phyloP scores from a whole-genome alignment of 2,797 vertebrate genomes.

The Amblyraja radiata region DNA sequence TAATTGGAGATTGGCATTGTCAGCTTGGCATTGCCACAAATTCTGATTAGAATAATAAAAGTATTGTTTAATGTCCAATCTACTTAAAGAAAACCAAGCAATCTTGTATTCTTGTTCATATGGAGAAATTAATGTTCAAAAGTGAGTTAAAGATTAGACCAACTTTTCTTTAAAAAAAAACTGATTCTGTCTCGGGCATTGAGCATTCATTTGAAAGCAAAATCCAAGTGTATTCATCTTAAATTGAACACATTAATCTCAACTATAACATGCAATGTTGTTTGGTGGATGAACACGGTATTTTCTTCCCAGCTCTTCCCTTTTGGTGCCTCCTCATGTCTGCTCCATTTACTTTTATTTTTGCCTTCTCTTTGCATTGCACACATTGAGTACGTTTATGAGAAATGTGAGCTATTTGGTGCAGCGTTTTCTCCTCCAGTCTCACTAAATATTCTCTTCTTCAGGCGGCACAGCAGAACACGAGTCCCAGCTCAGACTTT shows the following conservation, averaged over 20 bases:
- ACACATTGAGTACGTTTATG: not conserved
- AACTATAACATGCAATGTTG: not conserved
- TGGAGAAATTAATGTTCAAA: not conserved
- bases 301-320: not conserved
- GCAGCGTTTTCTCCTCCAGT: not conserved
- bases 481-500: conserved; percentile 64
- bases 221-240: not conserved
- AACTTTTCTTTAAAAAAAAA: too few species aligned
- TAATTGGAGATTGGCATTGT: too few species aligned
- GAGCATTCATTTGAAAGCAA: not conserved
- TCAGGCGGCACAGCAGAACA: conserved; percentile 84
- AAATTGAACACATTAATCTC: not conserved
- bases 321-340: not conserved
- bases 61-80: too few species aligned
- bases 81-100: not conserved
- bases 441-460: conserved; percentile 50
- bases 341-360: not conserved
- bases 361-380: not conserved
- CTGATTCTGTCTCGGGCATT: not conserved
- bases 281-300: not conserved
- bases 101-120: not conserved
- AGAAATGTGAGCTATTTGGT: conserved; percentile 39
- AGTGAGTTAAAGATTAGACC: too few species aligned
- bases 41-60: too few species aligned
- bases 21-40: too few species aligned